A percentile compares a stretch with the other conserved stretches of the same genome.
These are phyloP conservation scores for Xestia rhomboidea DNA, from an alignment of 2,888 invertebrate species.

Conservation along the genomic window DNA sequence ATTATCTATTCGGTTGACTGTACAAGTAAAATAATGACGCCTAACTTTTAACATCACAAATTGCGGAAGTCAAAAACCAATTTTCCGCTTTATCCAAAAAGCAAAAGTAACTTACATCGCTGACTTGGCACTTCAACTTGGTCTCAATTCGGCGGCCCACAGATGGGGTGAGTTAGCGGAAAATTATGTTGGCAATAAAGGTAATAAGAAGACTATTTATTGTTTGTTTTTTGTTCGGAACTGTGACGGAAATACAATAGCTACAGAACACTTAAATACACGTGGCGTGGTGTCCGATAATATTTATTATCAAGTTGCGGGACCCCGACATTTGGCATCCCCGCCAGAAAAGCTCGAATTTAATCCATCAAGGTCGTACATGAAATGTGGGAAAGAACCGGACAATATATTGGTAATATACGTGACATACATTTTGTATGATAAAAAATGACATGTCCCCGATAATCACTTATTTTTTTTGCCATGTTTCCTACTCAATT, in stretches of 20 bases:
- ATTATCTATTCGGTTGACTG: not conserved
- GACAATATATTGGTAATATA: constrained; percentile 39
- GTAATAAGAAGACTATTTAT: constrained; percentile 71
- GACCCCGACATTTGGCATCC: constrained; percentile 65
- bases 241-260: constrained; percentile 56
- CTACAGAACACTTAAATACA: constrained; percentile 57
- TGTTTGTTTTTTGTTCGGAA: constrained; percentile 53
- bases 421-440: not conserved
- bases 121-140: constrained; percentile 48
- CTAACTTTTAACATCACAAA: constrained; percentile 16
- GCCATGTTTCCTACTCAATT: not conserved
- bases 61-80: constrained; percentile 32
- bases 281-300: constrained; percentile 58
- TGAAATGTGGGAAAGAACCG: constrained; percentile 25
- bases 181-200: constrained; percentile 76
- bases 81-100: constrained; percentile 35
- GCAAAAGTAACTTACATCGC: constrained; percentile 37
- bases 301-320: constrained; percentile 69
- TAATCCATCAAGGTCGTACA: constrained; percentile 60
- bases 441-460: constrained; percentile 7
- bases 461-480: constrained; percentile 9
- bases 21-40: not conserved
- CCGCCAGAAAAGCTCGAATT: constrained; percentile 61
- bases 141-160: constrained; percentile 48
- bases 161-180: constrained; percentile 61